These are phyloP conservation scores for Myotis vivesi DNA, from an alignment of 2,797 vertebrate species.

Conservation along the genomic window DNA sequence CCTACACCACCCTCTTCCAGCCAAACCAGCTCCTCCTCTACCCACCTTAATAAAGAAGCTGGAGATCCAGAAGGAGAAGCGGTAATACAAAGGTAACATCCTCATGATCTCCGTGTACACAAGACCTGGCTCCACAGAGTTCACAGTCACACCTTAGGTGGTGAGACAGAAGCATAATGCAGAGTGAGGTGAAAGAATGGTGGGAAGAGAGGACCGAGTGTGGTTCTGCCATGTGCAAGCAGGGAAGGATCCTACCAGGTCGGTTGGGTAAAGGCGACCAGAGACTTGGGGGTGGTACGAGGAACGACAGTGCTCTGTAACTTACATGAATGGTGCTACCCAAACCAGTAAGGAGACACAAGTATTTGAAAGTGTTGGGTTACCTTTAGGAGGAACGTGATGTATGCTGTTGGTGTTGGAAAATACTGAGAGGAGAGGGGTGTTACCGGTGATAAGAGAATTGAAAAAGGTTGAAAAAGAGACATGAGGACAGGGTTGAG, in stretches of 20 bases:
- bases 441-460: background rate
- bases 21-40: fast-evolving
- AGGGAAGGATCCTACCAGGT: background rate
- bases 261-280: background rate
- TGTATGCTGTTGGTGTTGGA: background rate
- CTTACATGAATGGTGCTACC: background rate
- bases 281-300: background rate
- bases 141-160: constrained; percentile 88
- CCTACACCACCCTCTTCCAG: fast-evolving
- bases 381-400: background rate
- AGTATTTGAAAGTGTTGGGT: background rate
- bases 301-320: background rate
- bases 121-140: constrained; percentile 88
- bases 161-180: too few species aligned
- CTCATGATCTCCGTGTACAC: constrained; percentile 88
- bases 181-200: background rate
- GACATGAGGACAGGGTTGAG: background rate
- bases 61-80: constrained; percentile 80
- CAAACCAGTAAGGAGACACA: background rate
- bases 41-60: constrained; percentile 92
- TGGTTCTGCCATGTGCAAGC: background rate
- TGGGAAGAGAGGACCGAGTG: background rate
- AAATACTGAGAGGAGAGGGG: background rate
- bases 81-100: constrained; percentile 72
- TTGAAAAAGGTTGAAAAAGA: background rate